Conservation (phyloP, 2,888 invertebrate species). For the Pandemis cinnamomeana region DNA sequence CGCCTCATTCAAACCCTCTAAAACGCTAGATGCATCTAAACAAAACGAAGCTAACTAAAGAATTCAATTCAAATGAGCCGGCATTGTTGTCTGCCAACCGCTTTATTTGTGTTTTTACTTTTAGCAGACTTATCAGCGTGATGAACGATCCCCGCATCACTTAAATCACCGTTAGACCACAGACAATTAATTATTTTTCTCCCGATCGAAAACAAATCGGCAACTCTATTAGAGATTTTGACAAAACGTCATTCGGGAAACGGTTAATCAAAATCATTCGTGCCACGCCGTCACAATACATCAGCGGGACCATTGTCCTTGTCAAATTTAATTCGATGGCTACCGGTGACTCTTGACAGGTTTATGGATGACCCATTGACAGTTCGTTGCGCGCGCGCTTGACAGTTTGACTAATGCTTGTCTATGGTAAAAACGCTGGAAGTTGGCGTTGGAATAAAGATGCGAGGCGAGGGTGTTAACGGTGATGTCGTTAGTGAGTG, state of each 20-base stretch:
- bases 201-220: constrained; percentile 57
- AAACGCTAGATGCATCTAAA: constrained; percentile 51
- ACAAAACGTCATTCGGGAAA: constrained; percentile 66
- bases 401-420: constrained; percentile 81
- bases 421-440: constrained; percentile 62
- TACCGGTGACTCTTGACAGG: constrained; percentile 65
- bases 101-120: constrained; percentile 66
- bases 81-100: constrained; percentile 78
- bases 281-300: constrained; percentile 63
- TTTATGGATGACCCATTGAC: constrained; percentile 76
- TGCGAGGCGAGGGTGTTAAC: constrained; percentile 64
- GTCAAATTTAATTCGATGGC: constrained; percentile 56
- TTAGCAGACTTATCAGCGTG: constrained; percentile 63
- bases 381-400: constrained; percentile 69
- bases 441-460: constrained; percentile 68
- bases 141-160: constrained; percentile 57
- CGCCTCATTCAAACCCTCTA: constrained; percentile 55
- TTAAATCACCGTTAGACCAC: constrained; percentile 45
- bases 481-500: constrained; percentile 41
- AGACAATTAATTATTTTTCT: constrained; percentile 69
- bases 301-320: constrained; percentile 59
- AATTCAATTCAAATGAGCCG: constrained; percentile 77
- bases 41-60: constrained; percentile 60
- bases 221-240: constrained; percentile 70
- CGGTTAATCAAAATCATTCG: constrained; percentile 73